These are phyloP conservation scores for Thermophis baileyi DNA, from an alignment of 2,113 vertebrate genomes.

Conservation along the genomic window DNA sequence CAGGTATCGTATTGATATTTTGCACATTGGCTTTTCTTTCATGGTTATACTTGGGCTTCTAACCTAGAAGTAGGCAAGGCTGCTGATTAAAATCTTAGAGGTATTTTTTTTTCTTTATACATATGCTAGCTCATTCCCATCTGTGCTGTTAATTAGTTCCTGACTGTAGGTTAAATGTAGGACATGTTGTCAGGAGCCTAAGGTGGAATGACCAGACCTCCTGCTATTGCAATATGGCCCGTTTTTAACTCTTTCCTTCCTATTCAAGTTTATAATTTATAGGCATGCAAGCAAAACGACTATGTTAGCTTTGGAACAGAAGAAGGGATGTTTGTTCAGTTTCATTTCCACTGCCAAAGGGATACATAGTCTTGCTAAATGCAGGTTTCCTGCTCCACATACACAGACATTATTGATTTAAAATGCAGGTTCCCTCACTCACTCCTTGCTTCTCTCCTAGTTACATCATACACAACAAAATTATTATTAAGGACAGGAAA, in stretches of 20 bases:
- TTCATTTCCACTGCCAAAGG: slow-evolving; percentile 18
- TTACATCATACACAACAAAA: slow-evolving; percentile 20
- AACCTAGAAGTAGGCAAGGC: slow-evolving; percentile 49
- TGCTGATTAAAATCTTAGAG: slow-evolving; percentile 54
- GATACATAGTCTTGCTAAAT: slow-evolving; percentile 28
- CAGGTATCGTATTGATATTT: neutral
- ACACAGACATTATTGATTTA: neutral
- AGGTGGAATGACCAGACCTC: slow-evolving; percentile 61
- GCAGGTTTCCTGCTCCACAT: neutral
- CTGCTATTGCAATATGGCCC: slow-evolving; percentile 60
- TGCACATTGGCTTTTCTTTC: slow-evolving; percentile 22
- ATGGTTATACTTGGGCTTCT: slow-evolving; percentile 13
- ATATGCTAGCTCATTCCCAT: slow-evolving; percentile 61
- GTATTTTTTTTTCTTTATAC: slow-evolving; percentile 43
- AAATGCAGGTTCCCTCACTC: neutral
- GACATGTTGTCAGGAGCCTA: slow-evolving; percentile 61
- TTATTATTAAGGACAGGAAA: slow-evolving; percentile 22
- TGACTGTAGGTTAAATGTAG: slow-evolving; percentile 65
- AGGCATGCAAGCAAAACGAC: slow-evolving; percentile 20
- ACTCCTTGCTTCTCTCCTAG: neutral
- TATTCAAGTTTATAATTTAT: slow-evolving; percentile 34
- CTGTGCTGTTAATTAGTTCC: slow-evolving; percentile 64
- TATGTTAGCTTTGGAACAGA: neutral
- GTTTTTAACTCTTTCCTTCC: slow-evolving; percentile 41
- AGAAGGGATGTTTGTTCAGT: neutral